Conservation (phyloP, 2,113 vertebrate genomes). For the Nothocercus nigrocapillus region DNA sequence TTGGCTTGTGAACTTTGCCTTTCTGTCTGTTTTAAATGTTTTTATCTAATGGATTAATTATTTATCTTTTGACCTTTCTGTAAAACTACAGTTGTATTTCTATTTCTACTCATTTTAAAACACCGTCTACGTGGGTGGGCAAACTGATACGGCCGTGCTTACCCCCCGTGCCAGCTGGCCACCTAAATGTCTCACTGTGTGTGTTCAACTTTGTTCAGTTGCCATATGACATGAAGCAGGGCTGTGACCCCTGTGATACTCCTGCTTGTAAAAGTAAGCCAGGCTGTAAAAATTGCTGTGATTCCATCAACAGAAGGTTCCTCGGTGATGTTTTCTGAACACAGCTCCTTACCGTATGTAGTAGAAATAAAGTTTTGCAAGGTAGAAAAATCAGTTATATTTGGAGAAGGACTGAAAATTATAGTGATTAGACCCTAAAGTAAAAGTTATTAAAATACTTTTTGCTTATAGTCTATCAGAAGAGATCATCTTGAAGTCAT, state of each 20-base stretch:
- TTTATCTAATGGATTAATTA: conserved; percentile 68
- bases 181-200: conserved; percentile 73
- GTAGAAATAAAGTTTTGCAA: not conserved
- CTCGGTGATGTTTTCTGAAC: conserved; percentile 51
- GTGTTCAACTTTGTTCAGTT: conserved; percentile 70
- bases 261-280: conserved; percentile 81
- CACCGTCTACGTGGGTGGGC: conserved; percentile 76
- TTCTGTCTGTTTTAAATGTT: conserved; percentile 15
- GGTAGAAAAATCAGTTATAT: not conserved
- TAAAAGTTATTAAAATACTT: not conserved
- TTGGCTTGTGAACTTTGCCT: not conserved
- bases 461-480: not conserved
- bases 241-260: conserved; percentile 74
- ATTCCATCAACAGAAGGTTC: conserved; percentile 74
- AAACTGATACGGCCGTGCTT: conserved; percentile 17
- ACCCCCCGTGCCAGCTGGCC: conserved; percentile 76
- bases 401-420: not conserved
- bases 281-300: conserved; percentile 74
- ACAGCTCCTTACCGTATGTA: conserved; percentile 27
- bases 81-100: conserved; percentile 70
- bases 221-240: conserved; percentile 77
- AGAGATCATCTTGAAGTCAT: not conserved
- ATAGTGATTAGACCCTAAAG: not conserved
- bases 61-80: conserved; percentile 55
- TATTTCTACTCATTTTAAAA: conserved; percentile 50